A percentile compares a stretch with the other conserved stretches of the same genome.
Conservation (phyloP, 2,888 invertebrate species). For the Cataglyphis rosenhaueri region DNA sequence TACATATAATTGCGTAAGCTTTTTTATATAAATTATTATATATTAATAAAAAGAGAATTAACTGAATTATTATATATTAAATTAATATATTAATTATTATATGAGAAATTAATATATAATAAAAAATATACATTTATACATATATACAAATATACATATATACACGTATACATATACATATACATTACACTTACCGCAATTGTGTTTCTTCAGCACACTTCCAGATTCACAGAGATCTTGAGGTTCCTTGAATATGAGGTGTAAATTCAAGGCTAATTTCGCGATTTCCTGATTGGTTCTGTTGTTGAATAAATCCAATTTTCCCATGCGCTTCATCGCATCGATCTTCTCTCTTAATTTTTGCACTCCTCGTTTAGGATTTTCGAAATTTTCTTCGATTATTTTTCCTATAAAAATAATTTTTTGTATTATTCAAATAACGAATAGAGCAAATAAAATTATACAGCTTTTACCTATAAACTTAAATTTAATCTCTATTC, state of each 20-base stretch:
- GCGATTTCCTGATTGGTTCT: slow-evolving; percentile 77
- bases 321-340: slow-evolving; percentile 72
- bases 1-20: not conserved
- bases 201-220: slow-evolving; percentile 86
- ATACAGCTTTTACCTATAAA: slow-evolving; percentile 74
- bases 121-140: not conserved
- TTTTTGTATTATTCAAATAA: not conserved
- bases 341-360: slow-evolving; percentile 76
- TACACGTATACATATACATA: too few species aligned
- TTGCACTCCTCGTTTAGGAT: slow-evolving; percentile 75
- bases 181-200: slow-evolving; percentile 86
- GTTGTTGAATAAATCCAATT: slow-evolving; percentile 75
- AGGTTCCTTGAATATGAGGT: slow-evolving; percentile 76
- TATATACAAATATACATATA: too few species aligned
- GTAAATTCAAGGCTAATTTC: slow-evolving; percentile 77
- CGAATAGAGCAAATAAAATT: not conserved
- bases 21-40: not conserved
- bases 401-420: slow-evolving; percentile 75
- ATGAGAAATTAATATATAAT: not conserved
- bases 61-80: not conserved
- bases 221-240: slow-evolving; percentile 86
- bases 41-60: not conserved
- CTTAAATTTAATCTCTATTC: slow-evolving; percentile 80
- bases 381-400: slow-evolving; percentile 76
- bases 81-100: not conserved